Evolutionary conservation across 2,888 invertebrate species (phyloP).

Genomic region (Cephus runcator): DNA sequence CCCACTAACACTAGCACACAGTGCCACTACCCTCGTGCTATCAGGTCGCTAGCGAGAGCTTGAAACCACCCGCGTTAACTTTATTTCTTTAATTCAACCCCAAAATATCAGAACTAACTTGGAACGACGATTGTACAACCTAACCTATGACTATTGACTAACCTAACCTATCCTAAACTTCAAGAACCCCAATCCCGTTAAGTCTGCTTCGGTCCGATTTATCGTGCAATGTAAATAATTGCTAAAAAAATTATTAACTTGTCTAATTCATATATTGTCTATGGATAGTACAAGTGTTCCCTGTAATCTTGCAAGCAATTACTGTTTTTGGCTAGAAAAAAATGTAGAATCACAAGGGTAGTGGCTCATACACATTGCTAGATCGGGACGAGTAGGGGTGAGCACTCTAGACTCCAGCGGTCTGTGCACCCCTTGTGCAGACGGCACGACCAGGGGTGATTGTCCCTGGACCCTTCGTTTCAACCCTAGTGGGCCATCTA

Average conservation of each 20-base stretch:
- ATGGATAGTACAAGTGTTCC: background rate
- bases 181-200: background rate
- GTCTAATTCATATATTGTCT: background rate
- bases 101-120: background rate
- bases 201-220: background rate
- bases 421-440: constrained; percentile 17
- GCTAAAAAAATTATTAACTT: background rate
- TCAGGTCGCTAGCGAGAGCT: background rate
- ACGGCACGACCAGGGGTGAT: constrained; percentile 32
- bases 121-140: background rate
- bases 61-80: background rate
- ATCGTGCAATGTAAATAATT: background rate
- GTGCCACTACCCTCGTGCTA: background rate
- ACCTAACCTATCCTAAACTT: background rate
- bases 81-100: background rate
- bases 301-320: background rate
- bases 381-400: background rate
- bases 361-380: background rate
- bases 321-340: background rate
- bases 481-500: constrained; percentile 39
- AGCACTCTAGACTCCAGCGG: background rate
- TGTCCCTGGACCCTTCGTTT: constrained; percentile 43
- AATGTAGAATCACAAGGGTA: background rate
- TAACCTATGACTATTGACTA: too few relatives aligned
- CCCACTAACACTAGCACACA: background rate